Evolutionary conservation across 64 coral and sea anemone genomes (phyloP).

Genomic region (Exaiptasia diaphana): DNA sequence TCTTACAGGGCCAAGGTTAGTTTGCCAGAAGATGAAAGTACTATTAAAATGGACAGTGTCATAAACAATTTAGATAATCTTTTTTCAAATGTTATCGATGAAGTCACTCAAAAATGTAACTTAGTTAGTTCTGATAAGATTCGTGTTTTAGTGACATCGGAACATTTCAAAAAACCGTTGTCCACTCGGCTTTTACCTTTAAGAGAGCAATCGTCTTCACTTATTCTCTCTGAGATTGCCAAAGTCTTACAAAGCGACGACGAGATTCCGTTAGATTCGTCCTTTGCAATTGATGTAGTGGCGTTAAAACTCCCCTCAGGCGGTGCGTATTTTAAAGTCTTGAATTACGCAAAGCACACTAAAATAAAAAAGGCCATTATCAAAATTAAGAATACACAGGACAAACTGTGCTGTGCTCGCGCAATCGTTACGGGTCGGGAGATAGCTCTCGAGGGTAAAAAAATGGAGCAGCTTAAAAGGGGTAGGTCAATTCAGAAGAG

Average conservation of each 20-base stretch:
- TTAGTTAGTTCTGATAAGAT: neutral
- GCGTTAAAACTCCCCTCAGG: neutral
- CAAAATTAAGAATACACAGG: slow-evolving; percentile 15
- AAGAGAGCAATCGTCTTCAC: neutral
- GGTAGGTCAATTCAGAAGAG: slow-evolving; percentile 23
- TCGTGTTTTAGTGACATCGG: slow-evolving; percentile 19
- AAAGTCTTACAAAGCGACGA: slow-evolving; percentile 29
- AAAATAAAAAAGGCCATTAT: slow-evolving; percentile 25
- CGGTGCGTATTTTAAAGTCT: slow-evolving; percentile 9
- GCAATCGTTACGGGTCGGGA: slow-evolving; percentile 4
- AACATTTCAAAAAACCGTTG: slow-evolving; percentile 12
- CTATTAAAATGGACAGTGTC: neutral
- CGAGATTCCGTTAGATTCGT: neutral
- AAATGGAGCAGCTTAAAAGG: neutral
- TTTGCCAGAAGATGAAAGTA: too few species aligned
- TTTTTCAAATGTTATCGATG: neutral
- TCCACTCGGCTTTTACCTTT: neutral
- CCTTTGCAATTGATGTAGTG: slow-evolving; percentile 20
- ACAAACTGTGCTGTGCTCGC: neutral
- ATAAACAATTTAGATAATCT: slow-evolving; percentile 1
- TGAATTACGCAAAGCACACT: slow-evolving; percentile 14
- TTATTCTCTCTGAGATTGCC: slow-evolving; percentile 17
- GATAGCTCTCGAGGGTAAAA: neutral
- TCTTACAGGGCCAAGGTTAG: neutral
- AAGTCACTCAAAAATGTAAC: slow-evolving; percentile 17